These are phyloP conservation scores for Tor tambroides DNA, from an alignment of 2,113 vertebrate species.

Conservation along the genomic window DNA sequence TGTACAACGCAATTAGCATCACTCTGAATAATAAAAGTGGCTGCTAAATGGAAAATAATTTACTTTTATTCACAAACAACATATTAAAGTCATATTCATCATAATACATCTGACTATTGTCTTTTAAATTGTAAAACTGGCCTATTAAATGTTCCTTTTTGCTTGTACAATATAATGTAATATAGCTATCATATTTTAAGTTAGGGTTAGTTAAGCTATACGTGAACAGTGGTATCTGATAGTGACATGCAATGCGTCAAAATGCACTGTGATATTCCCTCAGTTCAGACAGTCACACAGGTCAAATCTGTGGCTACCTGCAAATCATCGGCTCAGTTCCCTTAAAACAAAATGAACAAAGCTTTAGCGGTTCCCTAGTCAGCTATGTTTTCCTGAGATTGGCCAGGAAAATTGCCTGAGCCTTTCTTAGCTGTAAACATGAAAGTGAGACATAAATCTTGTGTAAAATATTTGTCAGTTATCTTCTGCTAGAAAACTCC, in stretches of 20 bases:
- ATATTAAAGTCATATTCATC: neutral
- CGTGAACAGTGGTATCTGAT: neutral
- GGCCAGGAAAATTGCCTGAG: neutral
- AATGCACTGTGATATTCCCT: neutral
- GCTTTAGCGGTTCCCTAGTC: neutral
- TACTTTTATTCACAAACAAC: neutral
- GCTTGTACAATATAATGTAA: too few relatives aligned
- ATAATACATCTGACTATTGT: neutral
- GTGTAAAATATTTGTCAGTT: constrained; percentile 31
- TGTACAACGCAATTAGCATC: neutral
- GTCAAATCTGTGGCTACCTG: neutral
- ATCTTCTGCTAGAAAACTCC: constrained; percentile 17
- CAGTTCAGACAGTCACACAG: neutral
- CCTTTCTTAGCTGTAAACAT: neutral
- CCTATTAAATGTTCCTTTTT: neutral
- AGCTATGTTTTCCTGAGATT: constrained; percentile 5
- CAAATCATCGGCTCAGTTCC: neutral
- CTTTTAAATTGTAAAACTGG: neutral
- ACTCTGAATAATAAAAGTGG: neutral
- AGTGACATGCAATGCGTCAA: neutral
- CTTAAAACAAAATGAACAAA: constrained; percentile 35
- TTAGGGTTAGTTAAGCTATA: too few relatives aligned
- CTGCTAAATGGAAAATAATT: constrained; percentile 16
- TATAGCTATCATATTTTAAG: too few relatives aligned
- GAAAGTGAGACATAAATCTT: constrained; percentile 31